Evolutionary conservation across 53 echinoderm and acorn worm species (phyloP).

Genomic region (Paracentrotus lividus): DNA sequence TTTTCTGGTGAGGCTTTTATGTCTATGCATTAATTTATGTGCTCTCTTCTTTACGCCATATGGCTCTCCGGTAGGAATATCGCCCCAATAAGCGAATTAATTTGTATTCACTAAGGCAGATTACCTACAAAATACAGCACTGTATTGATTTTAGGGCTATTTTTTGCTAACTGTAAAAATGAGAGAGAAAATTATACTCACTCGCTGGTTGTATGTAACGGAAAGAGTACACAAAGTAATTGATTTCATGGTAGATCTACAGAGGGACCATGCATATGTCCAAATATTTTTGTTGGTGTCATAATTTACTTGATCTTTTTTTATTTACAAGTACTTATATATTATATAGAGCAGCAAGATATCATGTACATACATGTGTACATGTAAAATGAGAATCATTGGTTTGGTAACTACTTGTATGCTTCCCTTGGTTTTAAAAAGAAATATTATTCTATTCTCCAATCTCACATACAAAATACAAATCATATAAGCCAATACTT

Average conservation of each 20-base stretch:
- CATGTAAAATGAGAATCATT: too few species aligned
- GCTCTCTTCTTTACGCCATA: constrained; percentile 61
- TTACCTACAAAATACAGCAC: constrained; percentile 65
- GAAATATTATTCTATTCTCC: too few species aligned
- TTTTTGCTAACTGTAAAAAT: constrained; percentile 31
- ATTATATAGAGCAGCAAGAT: background rate
- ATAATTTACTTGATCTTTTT: background rate
- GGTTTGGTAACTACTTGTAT: too few species aligned
- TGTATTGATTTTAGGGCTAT: constrained; percentile 45
- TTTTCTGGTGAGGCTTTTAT: constrained; percentile 65
- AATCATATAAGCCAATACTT: too few species aligned
- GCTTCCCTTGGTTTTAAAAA: too few species aligned
- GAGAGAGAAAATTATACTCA: constrained; percentile 25
- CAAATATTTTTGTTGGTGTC: background rate
- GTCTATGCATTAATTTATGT: constrained; percentile 73
- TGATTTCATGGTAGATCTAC: background rate
- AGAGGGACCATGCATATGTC: background rate
- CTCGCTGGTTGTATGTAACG: background rate
- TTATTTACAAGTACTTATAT: background rate
- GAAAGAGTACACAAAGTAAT: constrained; percentile 26
- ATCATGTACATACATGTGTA: background rate
- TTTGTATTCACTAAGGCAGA: constrained; percentile 54
- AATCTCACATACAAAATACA: too few species aligned
- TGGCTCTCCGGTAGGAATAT: constrained; percentile 62
- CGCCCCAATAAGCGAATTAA: constrained; percentile 70